Percentiles rank a stretch among this genome's conserved stretches.
Evolutionary conservation across 2,888 invertebrate species (phyloP).

Genomic region (Nymphalis urticae): DNA sequence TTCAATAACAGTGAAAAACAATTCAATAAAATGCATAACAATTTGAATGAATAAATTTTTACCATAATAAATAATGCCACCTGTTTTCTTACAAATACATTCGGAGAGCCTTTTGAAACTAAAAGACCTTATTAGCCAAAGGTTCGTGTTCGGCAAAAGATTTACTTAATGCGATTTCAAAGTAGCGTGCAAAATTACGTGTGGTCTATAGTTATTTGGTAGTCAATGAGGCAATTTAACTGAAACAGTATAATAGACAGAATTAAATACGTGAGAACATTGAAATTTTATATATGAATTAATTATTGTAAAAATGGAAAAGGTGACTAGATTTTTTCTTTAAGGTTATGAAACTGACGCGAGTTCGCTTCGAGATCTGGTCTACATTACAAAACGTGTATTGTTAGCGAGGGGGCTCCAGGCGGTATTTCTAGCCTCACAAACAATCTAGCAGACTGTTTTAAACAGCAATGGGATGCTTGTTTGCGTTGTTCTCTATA

Average conservation of each 20-base stretch:
- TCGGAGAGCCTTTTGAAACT: conserved; percentile 44
- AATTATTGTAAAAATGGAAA: neutral
- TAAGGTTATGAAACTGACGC: neutral
- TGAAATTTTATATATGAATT: conserved; percentile 5
- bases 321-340: neutral
- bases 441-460: conserved; percentile 46
- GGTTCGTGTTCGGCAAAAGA: conserved; percentile 58
- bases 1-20: neutral
- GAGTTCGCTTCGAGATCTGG: conserved; percentile 40
- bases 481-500: conserved; percentile 2
- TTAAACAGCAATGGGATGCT: conserved; percentile 22
- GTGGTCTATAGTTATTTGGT: conserved; percentile 61
- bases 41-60: neutral
- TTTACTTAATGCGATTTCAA: conserved; percentile 63
- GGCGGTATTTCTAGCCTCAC: conserved; percentile 56
- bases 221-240: conserved; percentile 65
- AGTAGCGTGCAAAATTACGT: conserved; percentile 58
- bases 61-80: conserved; percentile 35
- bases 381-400: conserved; percentile 58
- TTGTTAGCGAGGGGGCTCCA: conserved; percentile 58
- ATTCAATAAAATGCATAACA: neutral
- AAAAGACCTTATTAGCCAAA: conserved; percentile 63
- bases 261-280: conserved; percentile 27
- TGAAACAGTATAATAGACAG: conserved; percentile 39
- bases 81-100: conserved; percentile 45